A percentile compares a stretch with the other conserved stretches of the same genome.
Conservation (phyloP, 2,113 vertebrate species). For the Leucopsar rothschildi region DNA sequence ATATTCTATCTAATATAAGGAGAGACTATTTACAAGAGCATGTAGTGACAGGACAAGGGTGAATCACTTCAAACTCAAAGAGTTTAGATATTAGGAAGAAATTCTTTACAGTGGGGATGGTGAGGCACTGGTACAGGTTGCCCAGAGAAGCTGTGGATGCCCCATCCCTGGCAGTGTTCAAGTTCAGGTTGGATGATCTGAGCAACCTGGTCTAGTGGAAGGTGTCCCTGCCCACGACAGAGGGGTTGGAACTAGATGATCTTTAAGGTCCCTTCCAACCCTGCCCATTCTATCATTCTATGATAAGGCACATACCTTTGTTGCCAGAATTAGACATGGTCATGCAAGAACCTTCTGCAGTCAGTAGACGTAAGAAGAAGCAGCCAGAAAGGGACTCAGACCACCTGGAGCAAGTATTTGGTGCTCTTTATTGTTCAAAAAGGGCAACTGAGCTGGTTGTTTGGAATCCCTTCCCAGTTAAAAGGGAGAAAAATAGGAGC, state of each 20-base stretch:
- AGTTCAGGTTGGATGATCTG: neutral
- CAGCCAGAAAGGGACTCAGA: neutral
- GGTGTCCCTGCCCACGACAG: fast-evolving
- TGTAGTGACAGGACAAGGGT: neutral
- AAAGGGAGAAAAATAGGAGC: neutral
- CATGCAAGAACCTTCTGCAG: neutral
- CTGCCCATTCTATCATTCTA: neutral
- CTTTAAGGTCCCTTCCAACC: neutral
- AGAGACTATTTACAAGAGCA: neutral
- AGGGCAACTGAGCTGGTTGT: neutral
- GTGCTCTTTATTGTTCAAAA: neutral
- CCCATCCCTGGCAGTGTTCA: neutral
- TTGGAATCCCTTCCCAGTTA: neutral
- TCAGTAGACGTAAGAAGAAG: neutral
- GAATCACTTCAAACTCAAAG: neutral
- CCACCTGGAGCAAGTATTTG: neutral
- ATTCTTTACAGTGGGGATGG: neutral
- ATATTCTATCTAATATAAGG: neutral
- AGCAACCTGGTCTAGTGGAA: neutral
- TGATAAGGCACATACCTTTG: neutral
- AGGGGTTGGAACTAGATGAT: neutral
- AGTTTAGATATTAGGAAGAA: neutral
- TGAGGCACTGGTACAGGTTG: neutral
- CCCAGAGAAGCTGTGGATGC: neutral
- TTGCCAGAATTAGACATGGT: neutral